These are phyloP conservation scores for Hemithea aestivaria DNA, from an alignment of 2,888 invertebrate genomes.

Conservation along the genomic window DNA sequence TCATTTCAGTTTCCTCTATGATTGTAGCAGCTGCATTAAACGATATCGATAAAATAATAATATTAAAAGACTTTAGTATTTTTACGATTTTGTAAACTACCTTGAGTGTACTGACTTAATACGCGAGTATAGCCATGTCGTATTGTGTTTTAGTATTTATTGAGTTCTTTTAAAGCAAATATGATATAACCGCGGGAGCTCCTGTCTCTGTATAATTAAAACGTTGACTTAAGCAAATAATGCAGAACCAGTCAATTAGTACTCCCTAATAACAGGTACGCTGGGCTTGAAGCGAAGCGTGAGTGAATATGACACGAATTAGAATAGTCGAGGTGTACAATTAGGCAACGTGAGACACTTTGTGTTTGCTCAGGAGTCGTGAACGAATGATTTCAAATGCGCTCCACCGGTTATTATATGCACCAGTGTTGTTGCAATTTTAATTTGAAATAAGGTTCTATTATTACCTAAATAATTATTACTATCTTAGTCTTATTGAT, in stretches of 20 bases:
- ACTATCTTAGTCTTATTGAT: no score
- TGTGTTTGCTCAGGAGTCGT: conserved; percentile 69
- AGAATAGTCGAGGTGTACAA: conserved; percentile 46
- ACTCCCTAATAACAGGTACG: conserved; percentile 46
- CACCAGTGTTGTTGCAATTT: conserved; percentile 52
- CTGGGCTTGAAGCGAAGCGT: conserved; percentile 54
- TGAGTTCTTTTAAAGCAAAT: conserved; percentile 15
- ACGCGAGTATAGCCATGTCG: no score
- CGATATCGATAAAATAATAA: conserved; percentile 9
- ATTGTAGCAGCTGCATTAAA: conserved; percentile 47
- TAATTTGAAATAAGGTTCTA: no score
- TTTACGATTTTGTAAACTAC: no score
- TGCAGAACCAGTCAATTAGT: conserved; percentile 46
- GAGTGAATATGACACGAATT: conserved; percentile 51
- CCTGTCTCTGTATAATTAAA: conserved; percentile 43
- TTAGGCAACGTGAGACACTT: conserved; percentile 66
- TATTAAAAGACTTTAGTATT: no score
- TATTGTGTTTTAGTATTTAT: no score
- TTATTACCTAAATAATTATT: no score
- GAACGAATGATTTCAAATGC: conserved; percentile 60
- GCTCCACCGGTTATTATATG: conserved; percentile 47
- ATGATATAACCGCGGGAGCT: conserved; percentile 33
- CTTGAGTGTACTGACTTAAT: no score
- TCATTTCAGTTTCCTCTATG: conserved; percentile 60
- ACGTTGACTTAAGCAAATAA: conserved; percentile 43